These are phyloP conservation scores for Neomicropteryx cornuta DNA, from an alignment of 1,140 invertebrate species.

Conservation along the genomic window DNA sequence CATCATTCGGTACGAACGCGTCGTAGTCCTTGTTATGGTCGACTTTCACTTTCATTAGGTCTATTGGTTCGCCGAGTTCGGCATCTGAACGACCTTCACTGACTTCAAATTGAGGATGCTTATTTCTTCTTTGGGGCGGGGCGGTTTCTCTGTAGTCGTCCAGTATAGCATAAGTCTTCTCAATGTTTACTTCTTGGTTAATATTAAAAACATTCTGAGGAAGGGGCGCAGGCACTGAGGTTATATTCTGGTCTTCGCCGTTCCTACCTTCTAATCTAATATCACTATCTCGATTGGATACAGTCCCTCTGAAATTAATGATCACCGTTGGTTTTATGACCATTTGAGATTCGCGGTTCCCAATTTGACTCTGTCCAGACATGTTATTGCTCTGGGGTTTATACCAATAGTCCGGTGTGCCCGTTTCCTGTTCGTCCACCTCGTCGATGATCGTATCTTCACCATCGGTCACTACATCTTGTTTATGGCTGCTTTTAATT, in stretches of 20 bases:
- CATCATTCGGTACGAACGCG: too few relatives aligned
- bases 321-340: constrained; percentile 37
- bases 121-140: constrained; percentile 20
- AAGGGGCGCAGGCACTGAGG: constrained; percentile 8
- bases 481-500: too few relatives aligned
- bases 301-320: constrained; percentile 32
- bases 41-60: too few relatives aligned
- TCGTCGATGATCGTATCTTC: too few relatives aligned
- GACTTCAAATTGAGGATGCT: too few relatives aligned
- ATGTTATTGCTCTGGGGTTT: constrained; percentile 26
- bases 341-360: constrained; percentile 34
- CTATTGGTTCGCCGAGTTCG: too few relatives aligned
- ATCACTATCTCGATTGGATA: constrained; percentile 28
- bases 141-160: background rate
- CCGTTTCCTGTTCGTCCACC: too few relatives aligned
- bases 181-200: constrained; percentile 33
- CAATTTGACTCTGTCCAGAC: constrained; percentile 33
- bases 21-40: too few relatives aligned
- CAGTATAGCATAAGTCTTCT: constrained; percentile 15
- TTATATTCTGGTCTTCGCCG: constrained; percentile 16
- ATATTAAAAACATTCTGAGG: constrained; percentile 33
- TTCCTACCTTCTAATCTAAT: constrained; percentile 25
- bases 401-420: too few relatives aligned
- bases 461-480: too few relatives aligned
- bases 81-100: too few relatives aligned